phyloP scores from a whole-genome alignment of 2,113 vertebrate species.

The Gallinago media region DNA sequence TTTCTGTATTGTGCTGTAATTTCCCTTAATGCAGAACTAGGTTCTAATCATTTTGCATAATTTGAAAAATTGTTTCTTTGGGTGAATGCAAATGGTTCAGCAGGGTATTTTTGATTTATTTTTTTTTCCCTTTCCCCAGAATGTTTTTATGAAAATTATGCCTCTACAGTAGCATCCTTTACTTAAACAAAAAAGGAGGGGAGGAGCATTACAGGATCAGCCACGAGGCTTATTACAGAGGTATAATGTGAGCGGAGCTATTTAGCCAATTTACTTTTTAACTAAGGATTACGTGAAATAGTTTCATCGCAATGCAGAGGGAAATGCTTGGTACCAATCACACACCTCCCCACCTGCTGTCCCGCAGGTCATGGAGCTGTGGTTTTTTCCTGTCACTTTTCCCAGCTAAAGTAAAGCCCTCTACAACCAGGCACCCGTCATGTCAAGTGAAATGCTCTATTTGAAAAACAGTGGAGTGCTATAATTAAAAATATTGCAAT shows the following conservation, averaged over 20 bases:
- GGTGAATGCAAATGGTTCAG: background rate
- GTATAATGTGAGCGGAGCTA: background rate
- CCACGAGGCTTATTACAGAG: background rate
- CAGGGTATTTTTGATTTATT: background rate
- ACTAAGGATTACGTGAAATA: background rate
- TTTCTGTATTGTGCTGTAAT: conserved; percentile 10
- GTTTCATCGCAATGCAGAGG: background rate
- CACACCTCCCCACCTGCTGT: background rate
- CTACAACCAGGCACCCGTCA: background rate
- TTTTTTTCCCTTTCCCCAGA: background rate
- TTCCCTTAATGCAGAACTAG: background rate
- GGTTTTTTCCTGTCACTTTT: background rate
- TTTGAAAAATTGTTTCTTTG: conserved; percentile 40
- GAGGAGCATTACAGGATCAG: background rate
- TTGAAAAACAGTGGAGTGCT: background rate
- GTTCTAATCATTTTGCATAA: conserved; percentile 39
- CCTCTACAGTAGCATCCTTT: background rate
- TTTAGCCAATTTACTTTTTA: conserved; percentile 35
- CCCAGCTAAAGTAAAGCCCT: background rate
- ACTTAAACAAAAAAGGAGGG: background rate
- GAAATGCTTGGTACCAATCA: background rate
- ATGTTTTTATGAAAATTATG: conserved; percentile 15
- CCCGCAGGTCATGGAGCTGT: background rate
- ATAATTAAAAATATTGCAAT: accelerated
- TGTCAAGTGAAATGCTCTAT: background rate